These are phyloP conservation scores for Tenthredo scrophulariae DNA, from an alignment of 2,888 invertebrate genomes.

Conservation along the genomic window DNA sequence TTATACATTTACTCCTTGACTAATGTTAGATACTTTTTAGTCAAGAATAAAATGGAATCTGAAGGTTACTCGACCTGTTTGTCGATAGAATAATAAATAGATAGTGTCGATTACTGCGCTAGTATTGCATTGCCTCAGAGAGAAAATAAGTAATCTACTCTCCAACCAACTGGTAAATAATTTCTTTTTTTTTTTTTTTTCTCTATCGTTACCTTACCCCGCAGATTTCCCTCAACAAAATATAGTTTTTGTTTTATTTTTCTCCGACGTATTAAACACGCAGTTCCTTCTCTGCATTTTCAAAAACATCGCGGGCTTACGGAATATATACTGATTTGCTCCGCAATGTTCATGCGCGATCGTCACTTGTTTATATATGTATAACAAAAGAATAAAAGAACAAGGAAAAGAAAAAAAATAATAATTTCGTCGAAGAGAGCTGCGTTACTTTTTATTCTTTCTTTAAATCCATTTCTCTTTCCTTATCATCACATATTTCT, in stretches of 20 bases:
- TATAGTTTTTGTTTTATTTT: background rate
- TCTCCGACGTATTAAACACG: background rate
- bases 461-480: background rate
- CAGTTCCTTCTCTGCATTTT: background rate
- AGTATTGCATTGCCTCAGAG: background rate
- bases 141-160: slow-evolving; percentile 1
- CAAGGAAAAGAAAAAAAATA: background rate
- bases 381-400: background rate
- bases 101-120: background rate
- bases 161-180: background rate
- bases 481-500: background rate
- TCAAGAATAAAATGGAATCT: slow-evolving; percentile 25
- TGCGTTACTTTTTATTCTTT: background rate
- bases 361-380: slow-evolving; percentile 38
- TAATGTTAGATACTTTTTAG: slow-evolving; percentile 16
- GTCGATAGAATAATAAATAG: slow-evolving; percentile 45
- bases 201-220: background rate
- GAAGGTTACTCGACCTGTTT: slow-evolving; percentile 35
- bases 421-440: background rate
- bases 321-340: background rate
- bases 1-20: slow-evolving; percentile 11
- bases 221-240: background rate
- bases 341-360: slow-evolving; percentile 17
- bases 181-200: background rate
- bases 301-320: background rate